Conservation (phyloP, 2,113 vertebrate genomes). For the Sturnira hondurensis region DNA sequence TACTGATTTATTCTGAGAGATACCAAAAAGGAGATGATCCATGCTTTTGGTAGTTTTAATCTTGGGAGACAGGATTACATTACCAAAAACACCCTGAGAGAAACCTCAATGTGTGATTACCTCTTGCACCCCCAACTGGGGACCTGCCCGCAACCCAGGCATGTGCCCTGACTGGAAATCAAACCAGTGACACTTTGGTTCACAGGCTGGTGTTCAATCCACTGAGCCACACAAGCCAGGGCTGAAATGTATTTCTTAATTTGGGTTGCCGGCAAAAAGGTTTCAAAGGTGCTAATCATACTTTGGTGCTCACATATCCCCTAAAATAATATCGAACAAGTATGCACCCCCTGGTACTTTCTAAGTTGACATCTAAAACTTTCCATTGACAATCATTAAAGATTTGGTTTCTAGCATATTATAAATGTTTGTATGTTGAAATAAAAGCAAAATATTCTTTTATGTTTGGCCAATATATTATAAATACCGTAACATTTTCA, state of each 20-base stretch:
- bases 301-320: not conserved
- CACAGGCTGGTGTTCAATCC: no score
- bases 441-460: not conserved
- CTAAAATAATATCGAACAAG: not conserved
- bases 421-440: not conserved
- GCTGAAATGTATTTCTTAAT: not conserved
- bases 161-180: no score
- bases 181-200: no score
- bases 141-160: no score
- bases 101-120: no score
- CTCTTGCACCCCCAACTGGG: no score
- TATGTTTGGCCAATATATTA: not conserved
- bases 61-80: not conserved
- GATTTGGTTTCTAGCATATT: not conserved
- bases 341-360: not conserved
- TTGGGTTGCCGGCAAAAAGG: not conserved
- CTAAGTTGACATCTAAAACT: not conserved
- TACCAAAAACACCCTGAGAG: not conserved
- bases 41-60: not conserved
- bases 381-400: not conserved
- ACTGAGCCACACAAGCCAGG: no score
- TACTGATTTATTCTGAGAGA: not conserved
- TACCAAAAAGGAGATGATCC: not conserved
- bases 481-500: not conserved
- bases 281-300: not conserved